Conservation (phyloP, 2,797 vertebrate species). For the Anguilla anguilla region DNA sequence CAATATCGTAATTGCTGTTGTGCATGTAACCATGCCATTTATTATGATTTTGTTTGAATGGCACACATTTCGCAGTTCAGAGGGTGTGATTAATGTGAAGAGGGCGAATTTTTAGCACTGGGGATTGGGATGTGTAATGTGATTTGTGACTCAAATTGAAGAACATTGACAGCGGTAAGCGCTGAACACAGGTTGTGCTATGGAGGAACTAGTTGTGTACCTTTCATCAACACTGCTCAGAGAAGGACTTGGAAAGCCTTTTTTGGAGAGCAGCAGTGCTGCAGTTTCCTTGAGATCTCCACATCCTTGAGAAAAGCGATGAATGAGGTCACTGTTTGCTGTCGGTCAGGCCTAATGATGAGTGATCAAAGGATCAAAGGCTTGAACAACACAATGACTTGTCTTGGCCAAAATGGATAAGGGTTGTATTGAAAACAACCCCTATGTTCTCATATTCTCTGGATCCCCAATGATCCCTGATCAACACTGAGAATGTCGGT, state of each 20-base stretch:
- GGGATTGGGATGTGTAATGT: not conserved
- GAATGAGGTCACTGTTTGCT: not conserved
- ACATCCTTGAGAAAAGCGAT: not conserved
- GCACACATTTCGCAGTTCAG: not conserved
- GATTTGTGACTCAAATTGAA: not conserved
- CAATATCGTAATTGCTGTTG: not conserved
- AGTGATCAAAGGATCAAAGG: slow-evolving; percentile 13
- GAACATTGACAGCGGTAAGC: not conserved
- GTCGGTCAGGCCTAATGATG: slow-evolving; percentile 10
- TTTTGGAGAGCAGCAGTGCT: not conserved
- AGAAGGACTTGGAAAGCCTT: not conserved
- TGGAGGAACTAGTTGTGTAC: not conserved
- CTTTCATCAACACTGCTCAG: not conserved
- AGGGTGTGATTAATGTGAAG: not conserved
- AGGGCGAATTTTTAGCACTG: not conserved
- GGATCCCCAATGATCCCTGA: not conserved
- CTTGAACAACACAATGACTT: not conserved
- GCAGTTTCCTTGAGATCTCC: not conserved
- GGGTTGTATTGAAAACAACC: not conserved
- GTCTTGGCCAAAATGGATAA: not conserved
- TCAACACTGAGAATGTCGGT: not conserved
- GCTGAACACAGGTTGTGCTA: not conserved
- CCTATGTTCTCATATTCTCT: not conserved
- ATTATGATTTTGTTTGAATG: not conserved
- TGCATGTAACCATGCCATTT: not conserved